phyloP scores from a whole-genome alignment of 1,140 invertebrate species.

The Gonatopus flavifemur region DNA sequence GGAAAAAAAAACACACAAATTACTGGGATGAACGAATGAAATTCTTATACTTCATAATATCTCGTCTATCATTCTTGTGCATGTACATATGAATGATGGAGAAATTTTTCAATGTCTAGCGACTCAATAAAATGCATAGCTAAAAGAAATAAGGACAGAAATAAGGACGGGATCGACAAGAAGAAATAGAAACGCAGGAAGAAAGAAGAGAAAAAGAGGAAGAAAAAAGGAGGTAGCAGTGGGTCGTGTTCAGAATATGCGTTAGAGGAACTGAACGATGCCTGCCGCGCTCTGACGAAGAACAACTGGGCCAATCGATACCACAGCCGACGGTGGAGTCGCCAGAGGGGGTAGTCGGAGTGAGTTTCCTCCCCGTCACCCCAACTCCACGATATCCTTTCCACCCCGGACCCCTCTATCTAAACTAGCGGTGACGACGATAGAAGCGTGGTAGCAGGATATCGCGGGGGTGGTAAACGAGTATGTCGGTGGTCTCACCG shows the following conservation, averaged over 20 bases:
- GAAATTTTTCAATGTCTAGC: no score
- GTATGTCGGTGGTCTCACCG: slow-evolving; percentile 2
- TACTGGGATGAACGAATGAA: no score
- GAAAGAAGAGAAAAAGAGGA: slow-evolving; percentile 6
- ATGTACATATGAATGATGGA: no score
- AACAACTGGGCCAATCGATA: slow-evolving; percentile 54
- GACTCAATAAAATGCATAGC: no score
- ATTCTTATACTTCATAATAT: no score
- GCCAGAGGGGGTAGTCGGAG: slow-evolving; percentile 4
- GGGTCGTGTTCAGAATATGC: slow-evolving; percentile 28
- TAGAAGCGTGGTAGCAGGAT: slow-evolving; percentile 17
- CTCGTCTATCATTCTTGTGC: no score
- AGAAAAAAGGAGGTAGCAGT: slow-evolving; percentile 14
- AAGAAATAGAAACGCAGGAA: slow-evolving; percentile 13
- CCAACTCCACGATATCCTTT: no score
- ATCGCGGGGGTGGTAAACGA: slow-evolving; percentile 19
- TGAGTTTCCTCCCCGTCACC: no score
- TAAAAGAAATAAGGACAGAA: neutral
- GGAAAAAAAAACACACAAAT: no score
- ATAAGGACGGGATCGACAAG: slow-evolving; percentile 7
- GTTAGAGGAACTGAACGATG: slow-evolving; percentile 33
- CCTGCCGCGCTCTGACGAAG: slow-evolving; percentile 38
- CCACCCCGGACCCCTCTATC: no score
- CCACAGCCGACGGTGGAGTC: slow-evolving; percentile 28
- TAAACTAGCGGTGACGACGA: slow-evolving; percentile 7